Evolutionary conservation across 2,113 vertebrate species (phyloP), one percentile per base, ranked within the genome.

Genomic region (Nanorana parkeri): DNA sequence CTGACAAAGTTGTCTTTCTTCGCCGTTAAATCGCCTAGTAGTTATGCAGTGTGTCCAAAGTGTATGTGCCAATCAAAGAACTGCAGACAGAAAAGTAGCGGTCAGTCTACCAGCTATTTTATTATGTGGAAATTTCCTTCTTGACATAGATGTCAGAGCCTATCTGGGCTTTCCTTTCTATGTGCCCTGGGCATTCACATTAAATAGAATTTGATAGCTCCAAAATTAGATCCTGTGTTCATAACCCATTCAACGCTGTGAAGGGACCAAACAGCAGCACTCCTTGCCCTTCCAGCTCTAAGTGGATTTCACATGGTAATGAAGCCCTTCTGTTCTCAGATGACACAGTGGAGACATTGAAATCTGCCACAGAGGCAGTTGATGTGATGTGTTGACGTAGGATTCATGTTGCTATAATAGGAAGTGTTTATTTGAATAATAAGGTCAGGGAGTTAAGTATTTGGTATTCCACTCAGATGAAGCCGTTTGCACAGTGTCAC

Each of bases 401-500:
- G 47, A 89, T 82, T 77, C 86, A 20, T 84, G 84, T 85, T 79
- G 81, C 89, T 90, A 4, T 88, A 86, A 90, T 89, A 86, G 88
- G 89, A 89, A 85, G 84, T 91, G 90, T 95, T 95, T 95, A 90
- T 93, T 87, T 91, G 93, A 91, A 90, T 92, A 91, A 88, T 90
- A 92, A 93, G 94, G 94, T 93, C 93, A 91, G 90, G 87, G 90
- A 94, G 94, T 91, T 90, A 91, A 93, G 92, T 90, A 90, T 92
- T 94, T 95, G 93, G 91, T 91, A 94, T 96, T 94, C 94, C 83
- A 83, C 88, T 91, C 90, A 0, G 91, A 91, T 41, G 85, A 91
- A 93, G 92, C 92, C 84, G 74, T 94, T 95, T 94, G 94, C 92
- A 91, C 91, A 90, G 91, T 94, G 95, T 95, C 94, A 93, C 92